These are phyloP conservation scores for Tetheella fluctuosa DNA, from an alignment of 2,888 invertebrate genomes.

Conservation along the genomic window DNA sequence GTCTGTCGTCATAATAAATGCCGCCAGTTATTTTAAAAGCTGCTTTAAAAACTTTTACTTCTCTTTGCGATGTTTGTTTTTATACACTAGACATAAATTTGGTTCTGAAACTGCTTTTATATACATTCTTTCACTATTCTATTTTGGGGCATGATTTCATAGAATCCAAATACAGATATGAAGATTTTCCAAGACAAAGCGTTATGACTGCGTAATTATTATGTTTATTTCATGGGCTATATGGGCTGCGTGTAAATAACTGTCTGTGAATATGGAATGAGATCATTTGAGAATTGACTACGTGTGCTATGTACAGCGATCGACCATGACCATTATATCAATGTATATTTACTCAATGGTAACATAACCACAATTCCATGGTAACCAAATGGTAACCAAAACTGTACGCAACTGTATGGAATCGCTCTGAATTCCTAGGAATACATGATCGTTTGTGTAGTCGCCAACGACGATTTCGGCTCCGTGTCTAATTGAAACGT, in stretches of 20 bases:
- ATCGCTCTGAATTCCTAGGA: slow-evolving; percentile 7
- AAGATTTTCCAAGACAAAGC: not conserved
- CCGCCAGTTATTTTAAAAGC: slow-evolving; percentile 29
- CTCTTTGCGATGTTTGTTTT: slow-evolving; percentile 13
- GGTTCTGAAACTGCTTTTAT: not conserved
- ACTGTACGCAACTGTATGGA: not conserved
- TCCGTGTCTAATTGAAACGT: slow-evolving; percentile 8
- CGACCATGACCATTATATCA: not conserved
- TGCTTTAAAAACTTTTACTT: slow-evolving; percentile 23
- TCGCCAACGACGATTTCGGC: not conserved
- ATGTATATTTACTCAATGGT: too few relatives aligned
- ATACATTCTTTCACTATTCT: not conserved
- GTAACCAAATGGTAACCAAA: not conserved
- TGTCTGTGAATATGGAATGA: not conserved
- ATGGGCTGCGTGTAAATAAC: not conserved
- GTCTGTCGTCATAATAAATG: slow-evolving; percentile 24
- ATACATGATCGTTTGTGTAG: slow-evolving; percentile 1
- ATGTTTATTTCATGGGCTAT: not conserved
- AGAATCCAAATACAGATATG: not conserved
- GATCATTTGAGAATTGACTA: not conserved
- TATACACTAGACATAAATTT: not conserved
- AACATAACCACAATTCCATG: too few relatives aligned
- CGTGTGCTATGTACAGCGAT: not conserved
- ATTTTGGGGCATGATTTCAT: slow-evolving; percentile 5
- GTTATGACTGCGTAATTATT: not conserved